Base-by-base conservation (phyloP, 2,888 invertebrate genomes). In the Empis stercorea region DNA sequence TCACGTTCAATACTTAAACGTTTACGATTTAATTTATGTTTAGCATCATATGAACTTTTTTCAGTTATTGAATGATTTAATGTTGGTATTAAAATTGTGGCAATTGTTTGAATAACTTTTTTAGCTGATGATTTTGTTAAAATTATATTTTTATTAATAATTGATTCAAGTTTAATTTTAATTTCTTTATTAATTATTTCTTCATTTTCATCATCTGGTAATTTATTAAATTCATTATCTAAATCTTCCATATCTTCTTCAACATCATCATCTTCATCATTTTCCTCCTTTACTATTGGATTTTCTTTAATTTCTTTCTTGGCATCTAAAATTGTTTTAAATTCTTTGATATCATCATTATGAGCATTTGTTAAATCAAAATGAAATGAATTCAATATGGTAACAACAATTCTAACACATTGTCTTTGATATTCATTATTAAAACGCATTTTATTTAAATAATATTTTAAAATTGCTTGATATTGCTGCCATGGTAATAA, bases 401-500 rank as follows among this genome's bases (percentile, higher is more conserved):
- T 79, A 0, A 85, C 80, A 13, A 86, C 73, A 47, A 87, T 73
- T 47, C 84, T 75, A 10, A 92, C 85, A 48, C 86, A 71, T 57
- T 92, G 87, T 57, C 86, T 91, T 59, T 93, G 93, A 62, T 81
- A 81, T 34, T 86, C 84, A 1, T 77, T 66, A 10, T 81, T 77
- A 43, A 75, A 73, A 1, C 83, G 75, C 62, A 97, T 73, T 68
- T 84, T 81, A 47, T 76, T 74, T 32, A 97, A 71, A 65, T 92
- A 94, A 57, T 79, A 76, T 56, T 84, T 85, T 4, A 97, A 70
- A 32, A 93, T 73, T 0, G 81, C 76, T 60, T 88, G 84, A 59
- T 96, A 96, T 49, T 87, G 84, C 59, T 84, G 79, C 96, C 96
- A 96, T 0, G 93, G 87, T 32, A 94, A 70, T 43, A 86, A 68